A percentile compares a stretch with the other conserved stretches of the same genome.
These are phyloP conservation scores for Gavia stellata DNA, from an alignment of 2,113 vertebrate species.

Conservation along the genomic window DNA sequence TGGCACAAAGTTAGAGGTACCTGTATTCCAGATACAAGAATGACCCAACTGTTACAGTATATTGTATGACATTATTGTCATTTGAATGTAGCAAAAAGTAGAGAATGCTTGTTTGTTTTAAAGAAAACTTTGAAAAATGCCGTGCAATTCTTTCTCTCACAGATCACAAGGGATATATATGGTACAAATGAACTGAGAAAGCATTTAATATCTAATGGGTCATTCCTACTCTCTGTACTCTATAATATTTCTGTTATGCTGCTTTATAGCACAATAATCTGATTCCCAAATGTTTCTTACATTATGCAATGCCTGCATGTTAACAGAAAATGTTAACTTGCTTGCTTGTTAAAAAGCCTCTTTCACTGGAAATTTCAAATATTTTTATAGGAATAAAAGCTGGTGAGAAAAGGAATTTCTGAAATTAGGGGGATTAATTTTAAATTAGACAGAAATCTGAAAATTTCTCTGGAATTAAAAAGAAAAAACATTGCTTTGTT, in stretches of 20 bases:
- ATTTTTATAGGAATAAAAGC: neutral
- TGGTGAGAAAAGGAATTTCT: neutral
- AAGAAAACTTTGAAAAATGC: neutral
- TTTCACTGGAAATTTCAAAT: neutral
- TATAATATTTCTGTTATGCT: neutral
- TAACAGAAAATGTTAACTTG: neutral
- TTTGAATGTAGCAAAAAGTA: neutral
- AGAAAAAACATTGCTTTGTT: neutral
- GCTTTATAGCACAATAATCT: neutral
- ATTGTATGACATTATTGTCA: neutral
- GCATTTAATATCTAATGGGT: neutral
- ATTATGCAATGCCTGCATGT: too few relatives aligned
- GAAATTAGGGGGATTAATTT: neutral
- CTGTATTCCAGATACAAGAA: neutral
- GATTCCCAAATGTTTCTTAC: neutral
- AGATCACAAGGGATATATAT: neutral
- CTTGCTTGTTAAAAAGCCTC: neutral
- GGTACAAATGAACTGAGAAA: neutral
- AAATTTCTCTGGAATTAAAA: neutral
- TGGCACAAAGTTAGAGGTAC: neutral
- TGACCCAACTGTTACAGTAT: neutral
- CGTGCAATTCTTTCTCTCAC: neutral
- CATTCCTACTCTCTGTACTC: neutral
- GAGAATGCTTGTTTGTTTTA: neutral
- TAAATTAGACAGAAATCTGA: neutral